Base-by-base conservation (phyloP, 2,113 vertebrate genomes). In the Oryzias melastigma region DNA sequence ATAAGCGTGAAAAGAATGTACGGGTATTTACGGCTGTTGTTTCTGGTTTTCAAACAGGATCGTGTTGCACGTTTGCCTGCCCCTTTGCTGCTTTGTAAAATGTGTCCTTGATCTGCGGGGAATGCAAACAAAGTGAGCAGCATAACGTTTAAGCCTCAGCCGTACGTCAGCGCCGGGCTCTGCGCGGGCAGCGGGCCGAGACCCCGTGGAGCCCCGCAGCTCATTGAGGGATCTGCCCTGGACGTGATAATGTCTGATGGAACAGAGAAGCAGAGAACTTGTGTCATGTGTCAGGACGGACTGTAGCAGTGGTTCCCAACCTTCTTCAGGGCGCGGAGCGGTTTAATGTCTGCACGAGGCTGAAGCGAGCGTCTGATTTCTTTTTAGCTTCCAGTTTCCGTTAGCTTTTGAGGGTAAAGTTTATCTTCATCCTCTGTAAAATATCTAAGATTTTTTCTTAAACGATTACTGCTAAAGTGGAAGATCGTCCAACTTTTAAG, bases 51-150 rank as follows among this genome's bases (percentile, higher is more conserved):
- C 46, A 49, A 53, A 48, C 35, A 5, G 71, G 63, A 56, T 77
- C 57, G 27, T 52, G 5, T 74, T 74, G 60, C 77, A 70, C 61
- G 54, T 45, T 45, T 8, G 24, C 64, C 52, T 18, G 35, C 40
- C 48, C 58, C 47, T 41, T 52, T 52, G 29, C 54, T 53, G 67
- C 19, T 68, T 73, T 68, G 25, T 63, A 65, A 78, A 74, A 63
- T 29, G 68, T 77, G 82, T 83, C 87, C 84, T 87, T 87, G 86
- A 82, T 83, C 75, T 72, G 64, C 15, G 17, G 62, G 74, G 84
- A 87, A 86, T 86, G 83, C 81, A 89, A 86, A 88, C 77, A 84
- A 84, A 79, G 75, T 71, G 52, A 81, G 62, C 62, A 40, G 70
- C 65, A 71, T 83, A 76, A 79, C 80, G 66, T 79, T 77, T 75